These are phyloP conservation scores for Setophaga petechia DNA, from an alignment of 2,113 vertebrate species.

Conservation along the genomic window DNA sequence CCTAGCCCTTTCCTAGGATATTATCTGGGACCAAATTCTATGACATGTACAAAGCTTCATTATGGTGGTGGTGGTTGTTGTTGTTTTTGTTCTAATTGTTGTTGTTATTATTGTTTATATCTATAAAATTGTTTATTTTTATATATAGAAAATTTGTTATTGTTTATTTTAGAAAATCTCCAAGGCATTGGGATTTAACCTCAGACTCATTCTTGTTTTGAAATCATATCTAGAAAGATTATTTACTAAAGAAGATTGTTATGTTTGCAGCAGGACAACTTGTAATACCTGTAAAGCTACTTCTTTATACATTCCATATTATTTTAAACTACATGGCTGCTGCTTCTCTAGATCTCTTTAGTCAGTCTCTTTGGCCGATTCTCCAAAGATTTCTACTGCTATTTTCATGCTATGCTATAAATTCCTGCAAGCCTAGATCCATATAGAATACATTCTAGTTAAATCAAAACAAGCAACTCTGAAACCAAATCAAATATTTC, in stretches of 20 bases:
- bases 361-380: neutral
- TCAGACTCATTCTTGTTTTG: neutral
- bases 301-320: neutral
- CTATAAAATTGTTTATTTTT: neutral
- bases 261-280: neutral
- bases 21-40: neutral
- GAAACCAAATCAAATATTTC: neutral
- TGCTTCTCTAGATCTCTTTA: neutral
- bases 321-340: neutral
- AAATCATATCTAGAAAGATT: neutral
- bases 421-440: neutral
- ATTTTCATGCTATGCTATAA: neutral
- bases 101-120: fast-evolving
- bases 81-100: neutral
- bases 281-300: neutral
- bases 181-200: neutral
- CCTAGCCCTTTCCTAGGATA: neutral
- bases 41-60: neutral
- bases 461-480: neutral
- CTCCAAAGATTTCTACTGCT: neutral
- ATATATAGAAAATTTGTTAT: neutral
- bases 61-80: neutral
- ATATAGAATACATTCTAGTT: neutral
- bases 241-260: neutral
- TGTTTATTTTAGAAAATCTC: neutral